These are phyloP conservation scores for Drosophila dives DNA, from an alignment of 2,888 invertebrate species.

Conservation along the genomic window DNA sequence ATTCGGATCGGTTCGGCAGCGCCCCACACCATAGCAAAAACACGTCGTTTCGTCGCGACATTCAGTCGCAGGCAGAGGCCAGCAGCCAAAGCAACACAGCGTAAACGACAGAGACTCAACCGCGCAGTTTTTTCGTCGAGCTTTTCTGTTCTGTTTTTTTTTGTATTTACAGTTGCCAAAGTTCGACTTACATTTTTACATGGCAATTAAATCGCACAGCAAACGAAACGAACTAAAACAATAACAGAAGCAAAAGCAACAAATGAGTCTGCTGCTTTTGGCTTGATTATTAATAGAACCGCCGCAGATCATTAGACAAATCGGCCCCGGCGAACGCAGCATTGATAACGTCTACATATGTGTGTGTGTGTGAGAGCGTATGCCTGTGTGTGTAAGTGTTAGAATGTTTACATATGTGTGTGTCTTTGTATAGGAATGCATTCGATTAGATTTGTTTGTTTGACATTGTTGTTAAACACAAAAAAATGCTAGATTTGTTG, in stretches of 20 bases:
- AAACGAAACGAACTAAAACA: slow-evolving; percentile 11
- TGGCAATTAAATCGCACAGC: slow-evolving; percentile 51
- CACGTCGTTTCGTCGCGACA: slow-evolving; percentile 36
- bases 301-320: slow-evolving; percentile 51
- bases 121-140: slow-evolving; percentile 40
- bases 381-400: slow-evolving; percentile 1
- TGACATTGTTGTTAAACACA: slow-evolving; percentile 59
- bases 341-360: slow-evolving; percentile 46
- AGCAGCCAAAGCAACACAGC: slow-evolving; percentile 61
- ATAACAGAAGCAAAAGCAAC: slow-evolving; percentile 24
- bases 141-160: slow-evolving; percentile 19
- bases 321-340: slow-evolving; percentile 48
- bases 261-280: slow-evolving; percentile 28
- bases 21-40: slow-evolving; percentile 50
- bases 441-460: slow-evolving; percentile 71
- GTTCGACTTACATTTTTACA: slow-evolving; percentile 43
- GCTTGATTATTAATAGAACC: slow-evolving; percentile 40
- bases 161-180: slow-evolving; percentile 37
- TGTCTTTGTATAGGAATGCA: slow-evolving; percentile 58
- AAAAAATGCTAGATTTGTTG: slow-evolving; percentile 37
- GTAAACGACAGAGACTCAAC: slow-evolving; percentile 29
- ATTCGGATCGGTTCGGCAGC: slow-evolving; percentile 29
- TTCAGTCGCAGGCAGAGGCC: slow-evolving; percentile 74
- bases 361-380: not conserved
- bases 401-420: slow-evolving; percentile 18